Conservation (phyloP, 2,888 invertebrate species). For the Catocala fraxini region DNA sequence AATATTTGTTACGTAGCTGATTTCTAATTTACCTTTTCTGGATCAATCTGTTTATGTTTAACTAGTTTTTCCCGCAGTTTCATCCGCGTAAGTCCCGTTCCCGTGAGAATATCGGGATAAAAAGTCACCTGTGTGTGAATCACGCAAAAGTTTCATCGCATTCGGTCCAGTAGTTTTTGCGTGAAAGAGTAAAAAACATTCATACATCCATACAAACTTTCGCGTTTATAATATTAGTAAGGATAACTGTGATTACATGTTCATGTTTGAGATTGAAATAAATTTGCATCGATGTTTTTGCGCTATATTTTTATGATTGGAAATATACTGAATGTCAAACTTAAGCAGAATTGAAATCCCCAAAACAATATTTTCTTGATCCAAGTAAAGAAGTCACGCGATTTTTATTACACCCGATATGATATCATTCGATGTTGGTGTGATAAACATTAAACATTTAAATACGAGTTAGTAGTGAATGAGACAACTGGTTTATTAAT, state of each 20-base stretch:
- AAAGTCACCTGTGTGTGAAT: too few relatives aligned
- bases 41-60: too few relatives aligned
- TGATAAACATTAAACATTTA: conserved; percentile 25
- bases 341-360: conserved; percentile 9
- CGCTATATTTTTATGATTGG: conserved; percentile 6
- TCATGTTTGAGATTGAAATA: not conserved
- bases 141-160: too few relatives aligned
- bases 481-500: conserved; percentile 39
- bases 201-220: too few relatives aligned
- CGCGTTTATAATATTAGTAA: too few relatives aligned
- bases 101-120: too few relatives aligned
- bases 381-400: conserved; percentile 9
- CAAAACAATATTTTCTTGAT: conserved; percentile 18
- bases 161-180: too few relatives aligned
- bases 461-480: conserved; percentile 28
- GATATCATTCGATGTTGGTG: conserved; percentile 15
- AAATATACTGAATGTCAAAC: conserved; percentile 7
- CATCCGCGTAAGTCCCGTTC: too few relatives aligned
- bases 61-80: too few relatives aligned
- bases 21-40: too few relatives aligned
- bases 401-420: conserved; percentile 20
- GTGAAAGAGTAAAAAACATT: too few relatives aligned
- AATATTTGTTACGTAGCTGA: too few relatives aligned
- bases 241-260: not conserved
- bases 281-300: not conserved